These are phyloP conservation scores for Flexamia atlantica DNA, from an alignment of 2,888 invertebrate genomes.

Conservation along the genomic window DNA sequence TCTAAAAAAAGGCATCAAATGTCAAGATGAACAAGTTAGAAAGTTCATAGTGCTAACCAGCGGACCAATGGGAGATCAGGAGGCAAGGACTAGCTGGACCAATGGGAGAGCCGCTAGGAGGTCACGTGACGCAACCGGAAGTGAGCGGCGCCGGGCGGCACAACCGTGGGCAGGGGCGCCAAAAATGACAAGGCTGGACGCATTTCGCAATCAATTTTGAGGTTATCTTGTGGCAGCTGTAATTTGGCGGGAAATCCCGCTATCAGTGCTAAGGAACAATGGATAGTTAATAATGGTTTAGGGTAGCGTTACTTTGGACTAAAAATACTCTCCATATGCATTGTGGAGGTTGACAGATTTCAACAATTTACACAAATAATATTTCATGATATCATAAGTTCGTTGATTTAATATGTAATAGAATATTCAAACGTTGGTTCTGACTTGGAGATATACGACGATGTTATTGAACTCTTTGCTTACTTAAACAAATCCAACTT, in stretches of 20 bases:
- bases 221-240: slow-evolving; percentile 1
- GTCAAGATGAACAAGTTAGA: slow-evolving; percentile 43
- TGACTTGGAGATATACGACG: too few relatives aligned
- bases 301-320: too few relatives aligned
- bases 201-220: slow-evolving; percentile 23
- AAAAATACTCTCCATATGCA: too few relatives aligned
- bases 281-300: too few relatives aligned
- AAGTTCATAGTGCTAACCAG: slow-evolving; percentile 9
- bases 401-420: too few relatives aligned
- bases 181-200: slow-evolving; percentile 11
- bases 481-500: too few relatives aligned
- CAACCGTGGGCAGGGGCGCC: background rate
- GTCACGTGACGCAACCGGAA: slow-evolving; percentile 44
- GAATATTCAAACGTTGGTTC: too few relatives aligned
- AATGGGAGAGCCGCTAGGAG: slow-evolving; percentile 13
- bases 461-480: too few relatives aligned
- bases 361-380: too few relatives aligned
- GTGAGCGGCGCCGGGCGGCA: slow-evolving; percentile 20
- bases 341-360: too few relatives aligned
- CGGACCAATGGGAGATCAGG: slow-evolving; percentile 36
- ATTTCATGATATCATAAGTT: too few relatives aligned
- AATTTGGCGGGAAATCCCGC: slow-evolving; percentile 16
- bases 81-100: slow-evolving; percentile 41
- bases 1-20: slow-evolving; percentile 3
- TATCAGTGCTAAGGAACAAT: too few relatives aligned